Evolutionary conservation across 2,888 invertebrate genomes (phyloP), one percentile per base, ranked within the genome.

Genomic region (Andrena minutula): DNA sequence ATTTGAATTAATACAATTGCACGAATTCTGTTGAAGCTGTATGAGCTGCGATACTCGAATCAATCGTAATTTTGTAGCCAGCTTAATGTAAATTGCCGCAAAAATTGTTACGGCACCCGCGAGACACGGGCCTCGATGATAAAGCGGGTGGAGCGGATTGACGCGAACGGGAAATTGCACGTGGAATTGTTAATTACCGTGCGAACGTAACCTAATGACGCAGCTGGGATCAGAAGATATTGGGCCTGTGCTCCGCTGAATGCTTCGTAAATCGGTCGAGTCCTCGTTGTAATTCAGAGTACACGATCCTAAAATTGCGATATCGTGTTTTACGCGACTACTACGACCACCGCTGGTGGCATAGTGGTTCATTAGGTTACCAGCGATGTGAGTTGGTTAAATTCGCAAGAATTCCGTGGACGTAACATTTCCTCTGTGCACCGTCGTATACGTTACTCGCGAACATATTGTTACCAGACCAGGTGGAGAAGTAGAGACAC

Each of bases 111-210:
- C n/a, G 47, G 56, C 10, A 60, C 70, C 10, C 8, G 60, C n/a
- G 79, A 81, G 66, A 74, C 51, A 61, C 30, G 35, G 20, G 20
- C 64, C n/a, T 65, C 74, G 71, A 65, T 80, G 75, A 75, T 81
- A 77, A 77, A 80, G 32, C 47, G 69, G 30, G 28, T 41, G 47
- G 60, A 68, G 75, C 30, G 51, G 71, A 76, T 58, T 70, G 66
- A 77, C 74, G 76, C 66, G 70, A 75, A 66, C 63, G 70, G 74
- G 81, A 83, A 88, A 88, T 88, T 88, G 77, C 70, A 83, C 63
- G 79, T 73, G 73, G 74, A 75, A 75, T 73, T 81, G 86, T 84
- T 88, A 88, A 87, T 87, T 87, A 86, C 77, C 73, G 83, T 69
- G 72, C 73, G 83, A 86, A 86, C 78, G 76, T 84, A 80, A 85